Evolutionary conservation across 2,113 vertebrate genomes (phyloP).

Genomic region (Meles meles): DNA sequence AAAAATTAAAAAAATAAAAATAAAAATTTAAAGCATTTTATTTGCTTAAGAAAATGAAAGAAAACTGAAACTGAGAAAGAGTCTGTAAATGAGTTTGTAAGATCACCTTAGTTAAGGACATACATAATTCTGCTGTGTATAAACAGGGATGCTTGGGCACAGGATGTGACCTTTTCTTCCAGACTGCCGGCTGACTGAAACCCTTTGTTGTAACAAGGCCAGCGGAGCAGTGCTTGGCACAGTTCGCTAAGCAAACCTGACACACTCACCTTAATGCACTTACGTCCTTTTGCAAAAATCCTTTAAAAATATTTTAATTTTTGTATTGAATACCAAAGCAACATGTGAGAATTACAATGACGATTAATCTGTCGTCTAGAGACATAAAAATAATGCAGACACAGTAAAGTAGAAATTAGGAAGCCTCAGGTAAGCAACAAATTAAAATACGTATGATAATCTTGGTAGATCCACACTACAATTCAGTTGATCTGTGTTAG

Average conservation of each 20-base stretch:
- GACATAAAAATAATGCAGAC: background rate
- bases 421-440: background rate
- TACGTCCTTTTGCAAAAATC: background rate
- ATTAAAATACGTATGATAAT: background rate
- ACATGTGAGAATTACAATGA: background rate
- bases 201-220: background rate
- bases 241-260: background rate
- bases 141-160: background rate
- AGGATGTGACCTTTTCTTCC: background rate
- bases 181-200: background rate
- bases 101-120: background rate
- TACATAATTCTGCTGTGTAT: accelerated
- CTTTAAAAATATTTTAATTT: background rate
- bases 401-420: background rate
- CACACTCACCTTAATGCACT: background rate
- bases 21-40: background rate
- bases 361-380: background rate
- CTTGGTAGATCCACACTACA: background rate
- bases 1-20: too few relatives aligned
- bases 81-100: background rate
- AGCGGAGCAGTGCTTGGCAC: background rate
- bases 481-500: background rate
- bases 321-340: background rate
- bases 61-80: background rate
- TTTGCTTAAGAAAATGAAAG: constrained; percentile 24